Evolutionary conservation across 1,140 invertebrate genomes (phyloP), one percentile per base, ranked within the genome.

Genomic region (Meteorus sp.): DNA sequence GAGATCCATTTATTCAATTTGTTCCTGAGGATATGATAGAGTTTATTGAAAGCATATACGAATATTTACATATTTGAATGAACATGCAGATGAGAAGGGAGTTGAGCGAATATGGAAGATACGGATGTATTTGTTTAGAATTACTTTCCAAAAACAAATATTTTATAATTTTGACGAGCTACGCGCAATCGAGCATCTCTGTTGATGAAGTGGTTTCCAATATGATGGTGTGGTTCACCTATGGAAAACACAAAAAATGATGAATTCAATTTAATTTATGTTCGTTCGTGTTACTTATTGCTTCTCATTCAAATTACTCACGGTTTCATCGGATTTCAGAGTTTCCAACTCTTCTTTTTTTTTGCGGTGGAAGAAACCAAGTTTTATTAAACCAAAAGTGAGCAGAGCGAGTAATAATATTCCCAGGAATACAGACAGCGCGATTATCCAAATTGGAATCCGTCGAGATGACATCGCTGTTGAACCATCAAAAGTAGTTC

Each of bases 311-410:
- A 7, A 15, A 17, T 45, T 25, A 64, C 60, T 59, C 35, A 68
- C 66, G 25, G 61, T 56, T 27, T 43, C 48, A 22, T 62, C 59
- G 7, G 63, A 64, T 61, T 67, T 76, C 9, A 79, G 59, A 3
- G 64, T 67, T 44, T 74, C 57, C 7, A 79, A 63, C 31, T 78
- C 67, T 37, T 71, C 57, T 48, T 64, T 76, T 37, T 67, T 73
- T 47, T 72, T 74, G 52, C 77, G 61, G 25, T 72, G 63, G 37
- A 79, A 80, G 52, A 80, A 80, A 20, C 78, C 78, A 20, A 79
- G 60, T 65, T 77, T 77, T 31, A 76, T 54, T 2, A 81, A 61
- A 43, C 59, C 67, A 17, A 74, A 45, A 23, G 66, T 62, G 3
- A 79, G 20, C 1, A 79, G 15, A n/a, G 70, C 55, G 5, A 80